phyloP scores from a whole-genome alignment of 1,140 invertebrate species.

The Protaetia brevitarsis region DNA sequence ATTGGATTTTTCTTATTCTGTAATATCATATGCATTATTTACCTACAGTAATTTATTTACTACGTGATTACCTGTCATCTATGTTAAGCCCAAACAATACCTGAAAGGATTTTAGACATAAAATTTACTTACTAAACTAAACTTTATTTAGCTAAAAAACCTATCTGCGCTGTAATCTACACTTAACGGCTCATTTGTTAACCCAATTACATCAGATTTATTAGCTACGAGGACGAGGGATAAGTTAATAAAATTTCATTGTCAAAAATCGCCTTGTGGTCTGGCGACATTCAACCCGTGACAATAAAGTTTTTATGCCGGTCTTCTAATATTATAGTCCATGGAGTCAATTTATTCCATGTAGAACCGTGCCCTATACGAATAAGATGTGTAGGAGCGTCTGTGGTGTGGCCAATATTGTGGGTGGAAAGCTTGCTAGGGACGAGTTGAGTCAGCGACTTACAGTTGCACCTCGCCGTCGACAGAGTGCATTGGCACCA shows the following conservation, averaged over 20 bases:
- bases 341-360: neutral
- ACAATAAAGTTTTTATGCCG: constrained; percentile 6
- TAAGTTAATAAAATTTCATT: neutral
- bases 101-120: too few relatives aligned
- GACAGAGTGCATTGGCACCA: constrained; percentile 1
- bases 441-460: neutral
- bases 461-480: neutral
- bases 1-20: too few relatives aligned
- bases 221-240: neutral
- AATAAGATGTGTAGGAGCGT: constrained; percentile 2
- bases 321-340: constrained; percentile 4
- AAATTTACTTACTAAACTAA: too few relatives aligned
- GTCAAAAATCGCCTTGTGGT: neutral
- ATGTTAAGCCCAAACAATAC: too few relatives aligned
- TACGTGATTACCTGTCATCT: too few relatives aligned
- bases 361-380: neutral
- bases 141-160: too few relatives aligned
- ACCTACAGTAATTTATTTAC: too few relatives aligned
- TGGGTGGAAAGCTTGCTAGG: constrained; percentile 13
- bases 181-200: too few relatives aligned
- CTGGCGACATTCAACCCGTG: neutral
- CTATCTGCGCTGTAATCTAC: too few relatives aligned
- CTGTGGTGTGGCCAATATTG: neutral
- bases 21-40: too few relatives aligned
- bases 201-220: too few relatives aligned